Conservation (phyloP, 2,888 invertebrate species). For the Scrobipalpa atriplicella region DNA sequence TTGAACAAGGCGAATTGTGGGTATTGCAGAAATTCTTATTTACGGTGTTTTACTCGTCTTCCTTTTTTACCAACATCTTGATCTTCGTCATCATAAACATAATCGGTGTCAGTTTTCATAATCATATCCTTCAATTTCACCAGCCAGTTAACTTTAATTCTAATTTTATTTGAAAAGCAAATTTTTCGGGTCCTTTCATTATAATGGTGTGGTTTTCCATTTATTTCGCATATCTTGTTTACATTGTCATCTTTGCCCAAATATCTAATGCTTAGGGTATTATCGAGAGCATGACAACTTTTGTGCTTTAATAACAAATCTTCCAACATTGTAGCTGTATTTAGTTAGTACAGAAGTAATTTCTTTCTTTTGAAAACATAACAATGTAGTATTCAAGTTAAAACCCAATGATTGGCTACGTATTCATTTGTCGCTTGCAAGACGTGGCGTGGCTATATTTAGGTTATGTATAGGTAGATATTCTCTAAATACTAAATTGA, state of each 20-base stretch:
- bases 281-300: background rate
- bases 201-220: background rate
- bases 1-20: too few species aligned
- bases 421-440: too few species aligned
- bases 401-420: too few species aligned
- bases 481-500: constrained; percentile 35
- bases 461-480: background rate
- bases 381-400: too few species aligned
- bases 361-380: too few species aligned
- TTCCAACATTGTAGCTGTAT: background rate
- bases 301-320: background rate
- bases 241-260: background rate
- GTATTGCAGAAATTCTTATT: too few species aligned
- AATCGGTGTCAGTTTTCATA: background rate
- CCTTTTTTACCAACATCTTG: too few species aligned
- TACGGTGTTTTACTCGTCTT: too few species aligned
- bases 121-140: background rate
- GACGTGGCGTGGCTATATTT: too few species aligned
- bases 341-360: too few species aligned
- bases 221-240: background rate
- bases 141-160: background rate
- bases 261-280: background rate
- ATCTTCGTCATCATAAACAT: too few species aligned
- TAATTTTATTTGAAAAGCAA: background rate
- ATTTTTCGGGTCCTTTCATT: background rate